Evolutionary conservation across 2,797 vertebrate species (phyloP), one percentile per base, ranked within the genome.

Genomic region (Epinephelus awoara): DNA sequence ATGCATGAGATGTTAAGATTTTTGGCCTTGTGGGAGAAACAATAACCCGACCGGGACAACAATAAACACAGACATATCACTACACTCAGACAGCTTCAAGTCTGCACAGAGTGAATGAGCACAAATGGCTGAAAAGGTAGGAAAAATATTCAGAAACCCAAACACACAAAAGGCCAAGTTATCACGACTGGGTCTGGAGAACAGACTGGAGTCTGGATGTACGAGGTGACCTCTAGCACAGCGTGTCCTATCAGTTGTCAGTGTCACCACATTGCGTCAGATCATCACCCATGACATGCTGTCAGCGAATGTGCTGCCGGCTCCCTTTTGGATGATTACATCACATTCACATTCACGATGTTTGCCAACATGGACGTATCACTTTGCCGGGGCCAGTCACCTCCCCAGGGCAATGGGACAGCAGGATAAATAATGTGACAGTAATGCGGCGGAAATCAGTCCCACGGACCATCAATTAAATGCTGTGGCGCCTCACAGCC

Each of bases 361-460:
- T 86, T 85, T 84, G 77, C 73, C 75, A 86, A 85, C 81, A 82
- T 2, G 18, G 49, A 79, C 44, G 14, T 59, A 61, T 79, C 59
- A 56, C 46, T 77, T 62, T 40, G 15, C 77, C 5, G 34, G 63
- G 61, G 63, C 23, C 67, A 72, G 63, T 40, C 54, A n/a, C 57
- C 68, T 79, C 79, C 70, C 54, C 8, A 1, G 81, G 75, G 75
- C 68, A 42, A 34, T 15, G 46, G 49, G 54, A 67, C 27, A 34
- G 57, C 17, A 13, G 51, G 80, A 73, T 76, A 79, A 89, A 84
- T 82, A 84, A 84, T 83, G 79, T 77, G 87, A 88, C 85, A 72
- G 82, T 85, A 84, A 90, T 65, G 75, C 76, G 87, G 74, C 61
- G 57, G 62, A 77, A 75, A 83, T 79, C 71, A 65, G 72, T 78